These are phyloP conservation scores for Zygothrica quintamaculata DNA, from an alignment of 2,888 invertebrate genomes.

Conservation along the genomic window DNA sequence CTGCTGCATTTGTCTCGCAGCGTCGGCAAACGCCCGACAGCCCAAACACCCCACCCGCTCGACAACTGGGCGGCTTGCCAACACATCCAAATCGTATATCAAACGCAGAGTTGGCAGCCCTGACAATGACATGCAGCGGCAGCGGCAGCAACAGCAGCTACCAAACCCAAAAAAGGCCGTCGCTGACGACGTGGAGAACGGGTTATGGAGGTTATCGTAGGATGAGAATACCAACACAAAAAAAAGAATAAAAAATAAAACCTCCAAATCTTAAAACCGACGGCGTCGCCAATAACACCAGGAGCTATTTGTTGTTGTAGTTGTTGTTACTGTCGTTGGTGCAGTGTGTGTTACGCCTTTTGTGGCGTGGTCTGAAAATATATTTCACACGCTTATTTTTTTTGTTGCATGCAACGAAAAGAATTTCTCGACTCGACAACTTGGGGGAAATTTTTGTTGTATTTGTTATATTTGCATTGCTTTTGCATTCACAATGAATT, in stretches of 20 bases:
- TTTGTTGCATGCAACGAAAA: slow-evolving; percentile 17
- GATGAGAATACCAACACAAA: slow-evolving; percentile 26
- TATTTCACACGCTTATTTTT: slow-evolving; percentile 66
- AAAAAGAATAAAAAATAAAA: slow-evolving; percentile 13
- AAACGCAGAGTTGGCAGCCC: slow-evolving; percentile 76
- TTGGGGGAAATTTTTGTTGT: slow-evolving; percentile 36
- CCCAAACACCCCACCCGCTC: slow-evolving; percentile 16
- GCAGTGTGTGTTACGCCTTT: slow-evolving; percentile 67
- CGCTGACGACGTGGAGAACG: slow-evolving; percentile 27
- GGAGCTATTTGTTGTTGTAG: slow-evolving; percentile 37
- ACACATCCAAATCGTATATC: slow-evolving; percentile 79
- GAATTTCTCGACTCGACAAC: slow-evolving; percentile 27
- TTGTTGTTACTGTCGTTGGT: slow-evolving; percentile 32
- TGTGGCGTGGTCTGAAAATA: slow-evolving; percentile 66
- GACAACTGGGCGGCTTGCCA: slow-evolving; percentile 72
- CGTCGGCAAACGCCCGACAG: slow-evolving; percentile 30
- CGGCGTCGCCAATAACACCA: slow-evolving; percentile 52
- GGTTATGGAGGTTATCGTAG: slow-evolving; percentile 13
- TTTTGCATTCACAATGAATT: slow-evolving; percentile 56
- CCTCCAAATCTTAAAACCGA: slow-evolving; percentile 38
- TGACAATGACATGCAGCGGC: slow-evolving; percentile 75
- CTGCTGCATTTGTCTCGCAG: slow-evolving; percentile 75
- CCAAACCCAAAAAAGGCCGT: slow-evolving; percentile 55
- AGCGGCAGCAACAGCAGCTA: slow-evolving; percentile 58
- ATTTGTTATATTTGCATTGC: slow-evolving; percentile 23